Percentiles rank a stretch among this genome's conserved stretches.
phyloP scores from a whole-genome alignment of 2,797 vertebrate species.

The Erithacus rubecula region DNA sequence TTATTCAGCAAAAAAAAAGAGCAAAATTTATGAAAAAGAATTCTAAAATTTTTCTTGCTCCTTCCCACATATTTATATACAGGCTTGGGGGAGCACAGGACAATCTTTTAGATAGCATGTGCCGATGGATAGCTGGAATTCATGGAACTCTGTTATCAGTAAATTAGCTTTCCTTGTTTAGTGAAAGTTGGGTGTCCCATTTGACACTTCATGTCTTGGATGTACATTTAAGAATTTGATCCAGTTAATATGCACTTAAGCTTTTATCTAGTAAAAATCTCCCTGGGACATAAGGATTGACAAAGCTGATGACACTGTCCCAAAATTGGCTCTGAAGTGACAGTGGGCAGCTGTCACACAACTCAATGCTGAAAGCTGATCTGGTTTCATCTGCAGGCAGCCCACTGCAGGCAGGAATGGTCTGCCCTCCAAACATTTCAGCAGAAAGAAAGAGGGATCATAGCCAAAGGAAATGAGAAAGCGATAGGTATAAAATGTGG shows the following conservation, averaged over 20 bases:
- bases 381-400: conserved; percentile 37
- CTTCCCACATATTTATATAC: not conserved
- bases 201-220: not conserved
- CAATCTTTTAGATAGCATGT: not conserved
- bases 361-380: not conserved
- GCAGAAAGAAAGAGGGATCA: not conserved
- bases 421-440: conserved; percentile 23
- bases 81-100: accelerated
- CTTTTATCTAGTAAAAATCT: conserved; percentile 34
- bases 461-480: conserved; percentile 54
- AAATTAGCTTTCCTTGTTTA: not conserved
- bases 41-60: not conserved
- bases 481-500: conserved; percentile 26
- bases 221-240: conserved; percentile 16
- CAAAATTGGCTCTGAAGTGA: conserved; percentile 19
- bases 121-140: not conserved
- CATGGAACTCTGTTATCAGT: not conserved
- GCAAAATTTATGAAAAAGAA: not conserved
- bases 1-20: not conserved
- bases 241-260: not conserved
- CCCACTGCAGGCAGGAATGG: too few species aligned
- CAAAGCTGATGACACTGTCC: conserved; percentile 37
- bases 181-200: not conserved
- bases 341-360: conserved; percentile 52
- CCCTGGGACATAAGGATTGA: not conserved